Base-by-base conservation (phyloP, 1,140 invertebrate genomes). In the Microplitis demolitor region DNA sequence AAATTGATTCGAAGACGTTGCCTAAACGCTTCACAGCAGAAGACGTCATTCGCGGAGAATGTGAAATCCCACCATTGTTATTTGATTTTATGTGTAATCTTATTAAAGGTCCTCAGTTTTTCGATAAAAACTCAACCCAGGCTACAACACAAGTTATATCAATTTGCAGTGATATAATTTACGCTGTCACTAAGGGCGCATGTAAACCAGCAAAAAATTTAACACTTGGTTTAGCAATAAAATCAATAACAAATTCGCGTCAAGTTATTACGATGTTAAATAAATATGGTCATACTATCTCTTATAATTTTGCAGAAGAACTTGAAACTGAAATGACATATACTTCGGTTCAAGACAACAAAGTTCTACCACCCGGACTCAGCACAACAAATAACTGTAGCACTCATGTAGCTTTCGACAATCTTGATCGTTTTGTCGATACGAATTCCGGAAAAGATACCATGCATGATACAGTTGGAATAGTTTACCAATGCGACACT, bases 381-480 rank as follows among this genome's bases (percentile, higher is more conserved):
- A 37, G 2, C 61, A 34, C n/a, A 58, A n/a, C 16, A 58, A 62
- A 73, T 53, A 53, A 72, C 33, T 58, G 75, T 8, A 73, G 62
- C 58, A 87, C 84, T 51, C 69, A 78, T 64, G 74, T 87, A 50
- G 87, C 85, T 0, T 88, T 78, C 67, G 85, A 88, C 71, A 88
- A 87, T 79, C 88, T 82, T 67, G 86, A 88, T 76, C 73, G 84
- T 1, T 85, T 77, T 58, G 84, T 84, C 13, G 83, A 88, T 58
- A 88, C 86, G 14, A 13, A 67, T 14, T 78, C 35, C 72, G 86
- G 87, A 31, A 87, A 85, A 75, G 83, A 85, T 70, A 88, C 85
- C 4, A 45, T 88, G 63, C 84, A 88, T 73, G 87, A 88, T 54
- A 88, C 84, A 4, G 85, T 88, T 3, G 85, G 86, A 5, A 87